A percentile compares a stretch with the other conserved stretches of the same genome.
phyloP scores from a whole-genome alignment of 2,113 vertebrate species.

The Todiramphus chloris region DNA sequence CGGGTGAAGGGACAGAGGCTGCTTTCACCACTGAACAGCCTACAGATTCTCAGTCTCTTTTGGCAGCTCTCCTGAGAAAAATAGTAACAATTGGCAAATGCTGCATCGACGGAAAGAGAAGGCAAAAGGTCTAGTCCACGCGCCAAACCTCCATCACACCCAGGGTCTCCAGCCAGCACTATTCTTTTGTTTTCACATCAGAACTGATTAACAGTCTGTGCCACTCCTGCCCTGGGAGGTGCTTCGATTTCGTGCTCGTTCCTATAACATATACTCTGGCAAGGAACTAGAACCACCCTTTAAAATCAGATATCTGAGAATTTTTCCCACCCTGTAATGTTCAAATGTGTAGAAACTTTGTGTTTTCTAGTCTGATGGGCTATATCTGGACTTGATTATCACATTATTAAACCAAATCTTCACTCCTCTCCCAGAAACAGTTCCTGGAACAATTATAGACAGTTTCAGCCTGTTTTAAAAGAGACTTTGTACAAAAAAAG shows the following conservation, averaged over 20 bases:
- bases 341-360: not conserved
- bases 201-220: not conserved
- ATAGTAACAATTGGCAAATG: not conserved
- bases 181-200: not conserved
- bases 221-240: rapidly evolving
- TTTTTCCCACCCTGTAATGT: not conserved
- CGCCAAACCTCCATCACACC: not conserved
- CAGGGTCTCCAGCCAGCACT: not conserved
- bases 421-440: not conserved
- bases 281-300: not conserved
- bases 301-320: not conserved
- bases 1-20: not conserved
- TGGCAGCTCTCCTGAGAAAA: not conserved
- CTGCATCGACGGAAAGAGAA: not conserved
- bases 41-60: not conserved
- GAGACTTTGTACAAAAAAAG: not conserved
- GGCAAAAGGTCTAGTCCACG: not conserved
- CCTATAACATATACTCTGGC: not conserved
- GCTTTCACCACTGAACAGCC: not conserved
- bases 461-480: not conserved
- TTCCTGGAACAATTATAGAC: not conserved
- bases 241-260: not conserved
- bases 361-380: not conserved
- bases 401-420: not conserved
- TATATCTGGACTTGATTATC: not conserved